Evolutionary conservation across 2,888 invertebrate species (phyloP).

Genomic region (Limnephilus lunatus): DNA sequence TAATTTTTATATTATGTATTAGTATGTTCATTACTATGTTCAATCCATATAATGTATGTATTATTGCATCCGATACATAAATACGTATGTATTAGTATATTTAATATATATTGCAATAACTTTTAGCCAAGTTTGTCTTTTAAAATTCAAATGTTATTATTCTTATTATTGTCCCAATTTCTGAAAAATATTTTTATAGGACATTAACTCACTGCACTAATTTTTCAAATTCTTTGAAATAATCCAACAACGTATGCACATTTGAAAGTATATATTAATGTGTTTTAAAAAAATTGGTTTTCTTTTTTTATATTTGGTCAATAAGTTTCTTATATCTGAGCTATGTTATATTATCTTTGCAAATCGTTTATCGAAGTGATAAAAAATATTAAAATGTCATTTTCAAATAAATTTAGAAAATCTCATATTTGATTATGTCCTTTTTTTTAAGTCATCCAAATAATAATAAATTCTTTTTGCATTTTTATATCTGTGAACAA

Average conservation of each 20-base stretch:
- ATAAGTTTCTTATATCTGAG: background rate
- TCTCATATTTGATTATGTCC: background rate
- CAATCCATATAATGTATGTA: background rate
- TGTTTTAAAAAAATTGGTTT: too few species aligned
- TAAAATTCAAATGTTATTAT: background rate
- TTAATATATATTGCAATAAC: background rate
- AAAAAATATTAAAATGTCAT: too few species aligned
- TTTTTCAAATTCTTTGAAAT: background rate
- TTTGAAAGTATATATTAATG: background rate
- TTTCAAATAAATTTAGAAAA: too few species aligned
- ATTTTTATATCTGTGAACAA: background rate
- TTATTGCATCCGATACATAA: too few species aligned
- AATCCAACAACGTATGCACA: background rate
- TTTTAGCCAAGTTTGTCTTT: background rate
- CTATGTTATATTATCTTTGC: background rate
- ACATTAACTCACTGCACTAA: background rate
- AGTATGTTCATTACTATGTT: background rate
- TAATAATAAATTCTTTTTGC: background rate
- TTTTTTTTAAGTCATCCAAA: background rate
- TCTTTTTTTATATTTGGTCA: background rate
- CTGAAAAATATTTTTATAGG: background rate
- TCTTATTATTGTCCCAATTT: background rate
- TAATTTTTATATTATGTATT: background rate
- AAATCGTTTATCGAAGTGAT: background rate
- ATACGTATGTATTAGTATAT: too few species aligned